phyloP scores from a whole-genome alignment of 2,888 invertebrate genomes.

The Dermolepida albohirtum region DNA sequence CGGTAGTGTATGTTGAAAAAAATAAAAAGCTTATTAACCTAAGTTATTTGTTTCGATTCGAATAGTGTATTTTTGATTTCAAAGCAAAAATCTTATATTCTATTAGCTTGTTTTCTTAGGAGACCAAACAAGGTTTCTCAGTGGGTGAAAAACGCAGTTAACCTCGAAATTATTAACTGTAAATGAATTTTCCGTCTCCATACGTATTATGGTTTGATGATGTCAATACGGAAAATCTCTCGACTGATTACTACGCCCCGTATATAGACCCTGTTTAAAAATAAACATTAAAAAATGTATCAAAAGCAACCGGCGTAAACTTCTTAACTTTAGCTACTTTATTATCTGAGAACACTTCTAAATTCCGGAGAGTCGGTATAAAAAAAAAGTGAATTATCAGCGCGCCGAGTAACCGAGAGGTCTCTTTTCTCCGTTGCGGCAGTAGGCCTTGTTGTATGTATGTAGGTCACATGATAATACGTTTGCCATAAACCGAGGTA shows the following conservation, averaged over 20 bases:
- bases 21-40: too few species aligned
- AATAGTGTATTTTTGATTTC: too few species aligned
- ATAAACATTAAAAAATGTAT: slow-evolving; percentile 17
- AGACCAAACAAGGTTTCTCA: too few species aligned
- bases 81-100: too few species aligned
- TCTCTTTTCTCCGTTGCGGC: slow-evolving; percentile 3
- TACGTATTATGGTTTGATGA: neutral
- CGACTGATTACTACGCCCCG: neutral
- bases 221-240: neutral
- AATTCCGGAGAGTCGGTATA: slow-evolving; percentile 34
- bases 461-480: slow-evolving; percentile 36
- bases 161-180: too few species aligned
- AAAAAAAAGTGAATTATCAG: slow-evolving; percentile 35
- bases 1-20: too few species aligned
- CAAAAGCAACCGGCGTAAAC: slow-evolving; percentile 15
- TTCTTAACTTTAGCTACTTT: slow-evolving; percentile 26
- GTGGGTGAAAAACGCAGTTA: too few species aligned
- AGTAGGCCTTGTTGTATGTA: slow-evolving; percentile 22
- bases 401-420: slow-evolving; percentile 14
- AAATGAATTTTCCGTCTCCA: too few species aligned
- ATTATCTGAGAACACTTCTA: slow-evolving; percentile 35
- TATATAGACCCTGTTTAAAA: neutral
- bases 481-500: slow-evolving; percentile 34
- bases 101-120: too few species aligned
- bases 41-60: too few species aligned